Evolutionary conservation across 2,797 vertebrate species (phyloP), one percentile per base, ranked within the genome.

Genomic region (Eutrigla gurnardus): DNA sequence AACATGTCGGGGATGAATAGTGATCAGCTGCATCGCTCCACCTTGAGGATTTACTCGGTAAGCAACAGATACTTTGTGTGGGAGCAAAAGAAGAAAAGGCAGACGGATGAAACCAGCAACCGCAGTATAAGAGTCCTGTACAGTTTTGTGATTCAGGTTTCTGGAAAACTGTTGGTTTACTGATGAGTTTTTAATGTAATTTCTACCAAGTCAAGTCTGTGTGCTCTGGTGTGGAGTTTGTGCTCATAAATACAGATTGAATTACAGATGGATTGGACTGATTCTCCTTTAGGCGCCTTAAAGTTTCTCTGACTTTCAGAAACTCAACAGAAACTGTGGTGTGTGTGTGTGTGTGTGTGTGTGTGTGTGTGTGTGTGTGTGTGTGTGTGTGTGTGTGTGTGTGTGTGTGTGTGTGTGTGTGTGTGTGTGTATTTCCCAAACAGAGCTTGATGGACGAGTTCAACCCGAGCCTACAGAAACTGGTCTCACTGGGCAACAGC

Each of bases 391-490:
- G 58, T 86, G 37, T 80, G 2, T 75, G 15, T 66, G 47, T 84
- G 37, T 77, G 17, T 78, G 13, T 61, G 45, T 46, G 58, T 68
- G n/a, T 67, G 2, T 84, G 58, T 86, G 37, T 80, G 45, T 72
- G 33, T 61, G 58, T 68, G 15, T 68, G 1, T 83, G 60, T 86
- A 25, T 81, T 50, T 83, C 39, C 14, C 17, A n/a, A 70, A 70
- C 91, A 99, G 98, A 96, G 81, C 77, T 95, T 99, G 81, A 91
- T 96, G 93, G 96, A 98, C 45, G 96, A 97, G 81, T 97, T 98
- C 91, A 99, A 98, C 84, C 98, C 98, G 0, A 94, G 96, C 8
- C 90, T 99, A 65, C 96, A 97, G 91, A 96, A 96, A 70, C 94
- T 99, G 85, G 96, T 96, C 39, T 95, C 95, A 73, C 92, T 99